Evolutionary conservation across 2,888 invertebrate species (phyloP).

Genomic region (Pimpla rufipes): DNA sequence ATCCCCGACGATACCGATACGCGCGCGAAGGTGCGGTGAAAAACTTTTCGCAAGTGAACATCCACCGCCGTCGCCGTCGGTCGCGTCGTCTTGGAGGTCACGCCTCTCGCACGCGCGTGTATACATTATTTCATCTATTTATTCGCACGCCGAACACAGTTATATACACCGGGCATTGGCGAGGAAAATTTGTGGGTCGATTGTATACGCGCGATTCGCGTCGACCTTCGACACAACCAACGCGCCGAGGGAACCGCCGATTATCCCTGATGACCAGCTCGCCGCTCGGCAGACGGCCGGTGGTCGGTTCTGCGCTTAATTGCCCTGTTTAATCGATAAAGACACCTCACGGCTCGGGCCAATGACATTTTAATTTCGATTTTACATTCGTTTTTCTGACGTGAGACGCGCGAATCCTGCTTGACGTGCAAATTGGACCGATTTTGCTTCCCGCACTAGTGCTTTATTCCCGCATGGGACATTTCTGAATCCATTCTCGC

Average conservation of each 20-base stretch:
- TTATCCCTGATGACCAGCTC: conserved; percentile 47
- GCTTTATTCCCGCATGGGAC: too few relatives aligned
- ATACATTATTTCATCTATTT: conserved; percentile 41
- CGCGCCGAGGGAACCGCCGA: not conserved
- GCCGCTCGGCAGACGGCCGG: conserved; percentile 18
- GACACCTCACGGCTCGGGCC: conserved; percentile 22
- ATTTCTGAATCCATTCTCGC: too few relatives aligned
- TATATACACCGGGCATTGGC: conserved; percentile 1
- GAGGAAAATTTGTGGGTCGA: conserved; percentile 31
- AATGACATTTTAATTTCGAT: conserved; percentile 33
- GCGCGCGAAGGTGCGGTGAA: not conserved
- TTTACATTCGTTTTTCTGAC: not conserved
- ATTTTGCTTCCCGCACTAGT: too few relatives aligned
- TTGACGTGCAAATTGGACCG: too few relatives aligned
- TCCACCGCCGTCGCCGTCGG: conserved; percentile 3
- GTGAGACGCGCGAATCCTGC: too few relatives aligned
- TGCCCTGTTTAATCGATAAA: conserved; percentile 56
- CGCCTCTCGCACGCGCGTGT: conserved; percentile 31
- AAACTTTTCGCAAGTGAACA: conserved; percentile 16
- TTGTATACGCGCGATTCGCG: conserved; percentile 8
- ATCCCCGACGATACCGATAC: conserved; percentile 43
- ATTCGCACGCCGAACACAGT: not conserved
- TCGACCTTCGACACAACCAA: conserved; percentile 38
- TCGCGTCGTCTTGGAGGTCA: conserved; percentile 52
- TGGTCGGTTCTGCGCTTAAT: conserved; percentile 22